Evolutionary conservation across 2,888 invertebrate species (phyloP).

Genomic region (Idaea dimidiata): DNA sequence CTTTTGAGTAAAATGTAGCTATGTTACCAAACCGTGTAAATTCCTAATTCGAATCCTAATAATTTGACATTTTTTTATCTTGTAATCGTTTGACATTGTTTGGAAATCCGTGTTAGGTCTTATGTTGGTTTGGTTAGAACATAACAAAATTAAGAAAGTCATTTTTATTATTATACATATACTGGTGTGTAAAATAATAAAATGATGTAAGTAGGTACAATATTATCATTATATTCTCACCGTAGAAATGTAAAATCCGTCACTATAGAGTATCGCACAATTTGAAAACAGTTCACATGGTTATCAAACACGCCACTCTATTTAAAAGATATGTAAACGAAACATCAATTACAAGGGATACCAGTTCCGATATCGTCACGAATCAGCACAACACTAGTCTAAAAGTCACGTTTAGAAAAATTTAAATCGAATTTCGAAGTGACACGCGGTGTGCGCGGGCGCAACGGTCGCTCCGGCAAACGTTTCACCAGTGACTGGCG

Average conservation of each 20-base stretch:
- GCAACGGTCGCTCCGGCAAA: constrained; percentile 43
- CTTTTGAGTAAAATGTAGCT: too few species aligned
- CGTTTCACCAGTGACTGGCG: constrained; percentile 62
- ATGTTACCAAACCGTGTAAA: too few species aligned
- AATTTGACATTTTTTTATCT: too few species aligned
- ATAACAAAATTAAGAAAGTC: too few species aligned
- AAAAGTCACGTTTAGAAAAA: constrained; percentile 53
- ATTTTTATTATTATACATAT: too few species aligned
- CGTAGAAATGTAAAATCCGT: constrained; percentile 60
- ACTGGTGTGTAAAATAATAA: not conserved
- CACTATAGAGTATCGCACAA: constrained; percentile 49
- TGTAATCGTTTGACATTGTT: too few species aligned
- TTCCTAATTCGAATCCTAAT: too few species aligned
- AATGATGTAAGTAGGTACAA: constrained; percentile 12
- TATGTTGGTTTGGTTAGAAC: too few species aligned
- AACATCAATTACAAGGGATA: constrained; percentile 37
- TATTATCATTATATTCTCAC: constrained; percentile 53
- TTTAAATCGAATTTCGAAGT: constrained; percentile 38
- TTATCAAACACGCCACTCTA: constrained; percentile 52
- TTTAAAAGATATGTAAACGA: constrained; percentile 14
- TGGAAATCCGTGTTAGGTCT: too few species aligned
- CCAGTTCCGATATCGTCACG: constrained; percentile 44
- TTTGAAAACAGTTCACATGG: constrained; percentile 48
- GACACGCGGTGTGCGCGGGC: constrained; percentile 44
- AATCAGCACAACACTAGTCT: constrained; percentile 50